These are phyloP conservation scores for Monomorium pharaonis DNA, from an alignment of 1,140 invertebrate genomes.

Conservation along the genomic window DNA sequence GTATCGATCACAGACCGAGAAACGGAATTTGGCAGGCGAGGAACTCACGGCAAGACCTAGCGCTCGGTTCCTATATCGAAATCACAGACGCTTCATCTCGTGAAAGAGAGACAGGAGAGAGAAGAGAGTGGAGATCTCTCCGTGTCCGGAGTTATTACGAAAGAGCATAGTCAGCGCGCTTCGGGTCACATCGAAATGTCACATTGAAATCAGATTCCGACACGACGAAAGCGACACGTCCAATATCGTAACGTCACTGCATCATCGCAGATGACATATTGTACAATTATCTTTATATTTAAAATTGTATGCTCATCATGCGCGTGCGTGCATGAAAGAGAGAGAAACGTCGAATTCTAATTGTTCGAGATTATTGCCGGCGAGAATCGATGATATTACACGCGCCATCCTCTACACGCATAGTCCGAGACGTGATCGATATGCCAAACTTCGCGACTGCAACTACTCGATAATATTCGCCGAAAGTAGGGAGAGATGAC, in stretches of 20 bases:
- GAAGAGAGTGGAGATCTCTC: background rate
- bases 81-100: background rate
- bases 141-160: background rate
- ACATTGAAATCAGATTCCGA: conserved; percentile 11
- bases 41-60: background rate
- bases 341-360: background rate
- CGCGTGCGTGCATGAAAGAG: background rate
- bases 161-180: background rate
- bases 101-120: background rate
- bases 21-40: background rate
- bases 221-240: background rate
- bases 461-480: conserved; percentile 20
- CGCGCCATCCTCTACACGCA: background rate
- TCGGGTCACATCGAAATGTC: background rate
- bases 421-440: background rate
- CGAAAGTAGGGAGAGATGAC: conserved; percentile 24
- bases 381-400: background rate
- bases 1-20: background rate
- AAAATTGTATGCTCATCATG: background rate
- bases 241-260: background rate
- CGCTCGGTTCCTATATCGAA: background rate
- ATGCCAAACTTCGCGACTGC: conserved; percentile 23
- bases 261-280: background rate
- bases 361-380: background rate
- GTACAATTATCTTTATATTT: background rate